Evolutionary conservation across 2,888 invertebrate species (phyloP).

Genomic region (Troides oblongomaculatus): DNA sequence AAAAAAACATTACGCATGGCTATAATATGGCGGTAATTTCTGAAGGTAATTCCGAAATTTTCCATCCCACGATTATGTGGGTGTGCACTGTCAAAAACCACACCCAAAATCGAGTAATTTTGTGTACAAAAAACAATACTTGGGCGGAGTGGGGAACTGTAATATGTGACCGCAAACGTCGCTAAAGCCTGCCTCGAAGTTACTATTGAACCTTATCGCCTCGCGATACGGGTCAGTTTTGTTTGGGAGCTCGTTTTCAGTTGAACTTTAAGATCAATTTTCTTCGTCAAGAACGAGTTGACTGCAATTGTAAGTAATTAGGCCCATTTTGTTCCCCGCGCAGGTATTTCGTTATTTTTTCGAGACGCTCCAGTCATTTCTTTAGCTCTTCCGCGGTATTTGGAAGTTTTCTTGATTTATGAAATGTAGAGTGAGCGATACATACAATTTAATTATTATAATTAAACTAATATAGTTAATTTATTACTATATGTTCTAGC

Average conservation of each 20-base stretch:
- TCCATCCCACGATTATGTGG: slow-evolving; percentile 30
- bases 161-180: slow-evolving; percentile 30
- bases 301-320: slow-evolving; percentile 49
- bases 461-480: too few species aligned
- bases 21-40: slow-evolving; percentile 28
- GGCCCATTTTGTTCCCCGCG: slow-evolving; percentile 48
- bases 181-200: slow-evolving; percentile 1
- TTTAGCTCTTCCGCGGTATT: slow-evolving; percentile 25
- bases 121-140: slow-evolving; percentile 30
- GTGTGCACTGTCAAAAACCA: slow-evolving; percentile 29
- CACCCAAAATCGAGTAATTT: slow-evolving; percentile 32
- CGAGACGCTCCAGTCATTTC: slow-evolving; percentile 24
- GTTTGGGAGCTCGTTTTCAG: slow-evolving; percentile 13
- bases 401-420: slow-evolving; percentile 19
- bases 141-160: slow-evolving; percentile 32
- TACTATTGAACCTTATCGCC: background rate
- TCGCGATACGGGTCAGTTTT: slow-evolving; percentile 12
- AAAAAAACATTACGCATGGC: slow-evolving; percentile 26
- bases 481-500: too few species aligned
- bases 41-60: slow-evolving; percentile 28
- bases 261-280: slow-evolving; percentile 12
- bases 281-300: slow-evolving; percentile 30
- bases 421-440: slow-evolving; percentile 14
- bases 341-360: slow-evolving; percentile 50
- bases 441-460: background rate